These are phyloP conservation scores for Platyscapa corneri DNA, from an alignment of 1,140 invertebrate species.

Conservation along the genomic window DNA sequence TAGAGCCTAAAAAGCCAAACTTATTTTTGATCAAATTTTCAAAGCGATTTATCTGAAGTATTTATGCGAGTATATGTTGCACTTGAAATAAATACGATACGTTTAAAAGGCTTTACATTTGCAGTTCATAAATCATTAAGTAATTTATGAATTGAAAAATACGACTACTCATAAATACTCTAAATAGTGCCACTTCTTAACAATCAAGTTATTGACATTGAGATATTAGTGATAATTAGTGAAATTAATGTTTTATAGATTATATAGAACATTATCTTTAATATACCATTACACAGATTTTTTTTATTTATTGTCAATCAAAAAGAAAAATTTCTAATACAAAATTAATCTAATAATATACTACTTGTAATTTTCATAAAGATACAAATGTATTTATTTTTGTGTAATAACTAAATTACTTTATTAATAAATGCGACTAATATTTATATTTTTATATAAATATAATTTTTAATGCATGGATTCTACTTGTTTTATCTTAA, in stretches of 20 bases:
- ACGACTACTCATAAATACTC: neutral
- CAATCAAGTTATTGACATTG: neutral
- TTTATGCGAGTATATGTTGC: neutral
- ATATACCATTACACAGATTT: neutral
- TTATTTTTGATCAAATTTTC: conserved; percentile 18
- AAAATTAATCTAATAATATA: neutral
- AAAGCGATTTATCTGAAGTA: conserved; percentile 14
- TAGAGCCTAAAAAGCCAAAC: neutral
- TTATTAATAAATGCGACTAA: no score
- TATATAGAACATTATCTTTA: neutral
- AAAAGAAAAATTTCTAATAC: neutral
- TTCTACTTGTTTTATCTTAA: no score
- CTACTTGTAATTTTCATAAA: neutral
- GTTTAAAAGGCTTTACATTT: neutral
- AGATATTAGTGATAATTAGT: neutral
- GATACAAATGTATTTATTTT: neutral
- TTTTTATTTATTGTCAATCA: neutral
- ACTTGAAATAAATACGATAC: conserved; percentile 9
- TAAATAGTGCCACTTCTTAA: neutral
- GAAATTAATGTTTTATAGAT: neutral
- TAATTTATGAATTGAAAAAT: conserved; percentile 3
- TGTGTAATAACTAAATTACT: neutral
- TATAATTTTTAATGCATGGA: neutral
- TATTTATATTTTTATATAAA: no score
- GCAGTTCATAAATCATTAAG: neutral